Conservation (phyloP, 2,797 vertebrate genomes). For the Melanogrammus aeglefinus region DNA sequence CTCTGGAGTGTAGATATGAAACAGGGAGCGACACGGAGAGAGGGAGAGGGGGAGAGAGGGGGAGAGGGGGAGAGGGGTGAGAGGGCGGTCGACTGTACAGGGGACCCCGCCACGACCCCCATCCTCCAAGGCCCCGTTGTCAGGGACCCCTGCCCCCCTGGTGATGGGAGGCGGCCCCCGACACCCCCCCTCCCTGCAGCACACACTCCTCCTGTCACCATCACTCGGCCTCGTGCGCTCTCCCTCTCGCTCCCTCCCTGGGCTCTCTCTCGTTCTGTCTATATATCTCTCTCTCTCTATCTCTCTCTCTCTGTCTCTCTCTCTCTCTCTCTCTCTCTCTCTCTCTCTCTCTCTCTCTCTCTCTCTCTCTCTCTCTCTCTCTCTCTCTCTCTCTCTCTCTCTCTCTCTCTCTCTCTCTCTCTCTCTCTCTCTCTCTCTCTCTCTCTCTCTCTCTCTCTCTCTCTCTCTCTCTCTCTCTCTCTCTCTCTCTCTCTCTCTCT, state of each 20-base stretch:
- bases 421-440: constrained; percentile 3
- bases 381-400: not conserved
- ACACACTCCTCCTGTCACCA: not conserved
- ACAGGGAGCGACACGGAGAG: not conserved
- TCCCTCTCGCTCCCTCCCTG: constrained; percentile 2
- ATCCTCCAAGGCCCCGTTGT: not conserved
- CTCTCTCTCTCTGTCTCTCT: not conserved
- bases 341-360: not conserved
- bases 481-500: not conserved
- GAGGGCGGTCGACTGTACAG: not conserved
- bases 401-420: constrained; percentile 8
- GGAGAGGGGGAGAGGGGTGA: too few species aligned
- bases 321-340: constrained; percentile 8
- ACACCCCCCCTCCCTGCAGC: not conserved
- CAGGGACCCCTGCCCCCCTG: not conserved
- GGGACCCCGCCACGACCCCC: not conserved
- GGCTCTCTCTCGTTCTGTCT: not conserved
- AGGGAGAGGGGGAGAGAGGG: too few species aligned
- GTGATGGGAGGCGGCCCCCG: not conserved
- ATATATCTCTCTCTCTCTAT: not conserved
- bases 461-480: not conserved
- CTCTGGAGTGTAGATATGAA: too few species aligned
- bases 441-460: not conserved
- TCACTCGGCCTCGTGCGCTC: not conserved
- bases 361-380: not conserved